Conservation (phyloP, 2,888 invertebrate genomes). For the Meteorus cinctellus region DNA sequence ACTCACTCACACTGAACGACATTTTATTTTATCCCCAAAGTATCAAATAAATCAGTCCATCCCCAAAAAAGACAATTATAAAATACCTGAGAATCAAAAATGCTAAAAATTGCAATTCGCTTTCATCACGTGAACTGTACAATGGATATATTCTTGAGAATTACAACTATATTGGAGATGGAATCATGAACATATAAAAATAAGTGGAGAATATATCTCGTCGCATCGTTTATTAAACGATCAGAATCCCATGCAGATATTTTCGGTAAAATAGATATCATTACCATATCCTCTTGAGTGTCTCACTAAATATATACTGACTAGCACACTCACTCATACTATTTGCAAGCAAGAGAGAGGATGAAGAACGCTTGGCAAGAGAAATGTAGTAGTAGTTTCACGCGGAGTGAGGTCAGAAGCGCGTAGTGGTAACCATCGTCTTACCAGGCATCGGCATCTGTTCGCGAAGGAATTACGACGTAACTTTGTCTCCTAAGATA, state of each 20-base stretch:
- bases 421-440: constrained; percentile 59
- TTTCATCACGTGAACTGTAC: too few species aligned
- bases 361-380: constrained; percentile 17
- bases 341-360: constrained; percentile 27
- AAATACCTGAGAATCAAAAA: too few species aligned
- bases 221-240: background rate
- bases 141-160: too few species aligned
- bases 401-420: constrained; percentile 37
- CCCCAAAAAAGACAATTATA: background rate
- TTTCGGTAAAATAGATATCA: background rate
- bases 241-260: background rate
- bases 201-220: background rate
- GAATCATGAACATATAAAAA: too few species aligned
- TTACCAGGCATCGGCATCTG: constrained; percentile 71
- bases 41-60: background rate
- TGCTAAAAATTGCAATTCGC: too few species aligned
- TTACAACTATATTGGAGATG: too few species aligned
- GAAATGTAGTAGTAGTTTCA: background rate
- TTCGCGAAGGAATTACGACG: constrained; percentile 73
- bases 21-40: constrained; percentile 14
- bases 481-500: constrained; percentile 72
- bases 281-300: background rate
- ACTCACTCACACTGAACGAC: constrained; percentile 13
- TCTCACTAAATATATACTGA: background rate
- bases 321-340: background rate